These are phyloP conservation scores for Neosalanx taihuensis DNA, from an alignment of 2,797 vertebrate species.

Conservation along the genomic window DNA sequence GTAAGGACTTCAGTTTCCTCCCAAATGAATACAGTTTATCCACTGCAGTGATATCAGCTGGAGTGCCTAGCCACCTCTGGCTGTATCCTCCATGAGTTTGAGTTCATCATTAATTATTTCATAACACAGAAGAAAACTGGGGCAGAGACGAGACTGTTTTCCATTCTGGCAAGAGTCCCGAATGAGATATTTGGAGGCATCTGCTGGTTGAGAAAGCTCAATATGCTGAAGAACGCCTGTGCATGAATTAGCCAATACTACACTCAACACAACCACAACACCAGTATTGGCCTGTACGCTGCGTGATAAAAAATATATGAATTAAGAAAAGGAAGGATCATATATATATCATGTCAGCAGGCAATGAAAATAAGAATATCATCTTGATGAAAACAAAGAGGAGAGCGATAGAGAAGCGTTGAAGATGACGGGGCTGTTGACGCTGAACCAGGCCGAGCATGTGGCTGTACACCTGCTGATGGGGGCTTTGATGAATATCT, in stretches of 20 bases:
- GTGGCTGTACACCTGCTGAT: slow-evolving; percentile 48
- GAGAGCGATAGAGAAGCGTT: background rate
- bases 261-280: slow-evolving; percentile 28
- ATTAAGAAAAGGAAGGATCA: slow-evolving; percentile 31
- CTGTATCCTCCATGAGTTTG: slow-evolving; percentile 48
- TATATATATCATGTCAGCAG: slow-evolving; percentile 9
- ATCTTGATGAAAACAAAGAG: slow-evolving; percentile 1
- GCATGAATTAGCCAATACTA: slow-evolving; percentile 19
- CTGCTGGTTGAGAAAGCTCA: slow-evolving; percentile 54
- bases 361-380: slow-evolving; percentile 7
- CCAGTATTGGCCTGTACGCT: background rate
- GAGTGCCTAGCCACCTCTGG: slow-evolving; percentile 38
- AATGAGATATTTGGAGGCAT: slow-evolving; percentile 57
- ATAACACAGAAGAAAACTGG: slow-evolving; percentile 50
- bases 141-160: slow-evolving; percentile 54
- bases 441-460: slow-evolving; percentile 33
- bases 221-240: slow-evolving; percentile 41
- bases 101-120: slow-evolving; percentile 61
- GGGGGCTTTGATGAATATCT: slow-evolving; percentile 57
- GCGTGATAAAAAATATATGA: background rate
- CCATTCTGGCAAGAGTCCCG: slow-evolving; percentile 54
- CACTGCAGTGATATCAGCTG: background rate
- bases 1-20: background rate
- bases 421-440: background rate
- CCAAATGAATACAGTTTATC: background rate